Percentiles rank a stretch among this genome's conserved stretches.
phyloP scores from a whole-genome alignment of 2,113 vertebrate species.

The Camarhynchus parvulus region DNA sequence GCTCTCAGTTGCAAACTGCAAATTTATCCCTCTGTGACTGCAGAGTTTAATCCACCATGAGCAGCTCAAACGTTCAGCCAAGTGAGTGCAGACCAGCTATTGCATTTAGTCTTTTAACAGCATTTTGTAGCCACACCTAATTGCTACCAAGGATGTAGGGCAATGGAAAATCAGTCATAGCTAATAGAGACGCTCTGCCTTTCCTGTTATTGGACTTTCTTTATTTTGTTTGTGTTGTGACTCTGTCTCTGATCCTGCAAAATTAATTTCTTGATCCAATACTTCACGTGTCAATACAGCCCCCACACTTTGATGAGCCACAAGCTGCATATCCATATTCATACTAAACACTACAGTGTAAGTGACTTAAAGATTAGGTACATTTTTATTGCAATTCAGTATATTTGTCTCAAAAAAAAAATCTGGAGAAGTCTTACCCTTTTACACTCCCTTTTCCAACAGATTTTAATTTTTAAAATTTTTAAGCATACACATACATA shows the following conservation, averaged over 20 bases:
- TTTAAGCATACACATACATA: not conserved
- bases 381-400: not conserved
- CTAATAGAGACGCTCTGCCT: not conserved
- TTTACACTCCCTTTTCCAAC: not conserved
- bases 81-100: not conserved
- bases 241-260: not conserved
- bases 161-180: conserved; percentile 9
- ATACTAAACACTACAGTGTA: not conserved
- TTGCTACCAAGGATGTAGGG: not conserved
- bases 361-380: not conserved
- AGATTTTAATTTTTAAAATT: not conserved
- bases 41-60: not conserved
- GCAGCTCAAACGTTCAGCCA: not conserved
- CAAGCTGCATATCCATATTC: not conserved
- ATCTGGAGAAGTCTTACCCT: not conserved
- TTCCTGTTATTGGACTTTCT: not conserved
- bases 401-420: not conserved
- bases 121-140: not conserved
- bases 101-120: not conserved
- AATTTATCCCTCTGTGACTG: not conserved
- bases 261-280: not conserved
- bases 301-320: not conserved
- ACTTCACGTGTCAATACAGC: not conserved
- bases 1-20: not conserved
- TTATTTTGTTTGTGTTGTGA: not conserved